Evolutionary conservation across 2,797 vertebrate genomes (phyloP), one percentile per base, ranked within the genome.

Genomic region (Echiichthys vipera): DNA sequence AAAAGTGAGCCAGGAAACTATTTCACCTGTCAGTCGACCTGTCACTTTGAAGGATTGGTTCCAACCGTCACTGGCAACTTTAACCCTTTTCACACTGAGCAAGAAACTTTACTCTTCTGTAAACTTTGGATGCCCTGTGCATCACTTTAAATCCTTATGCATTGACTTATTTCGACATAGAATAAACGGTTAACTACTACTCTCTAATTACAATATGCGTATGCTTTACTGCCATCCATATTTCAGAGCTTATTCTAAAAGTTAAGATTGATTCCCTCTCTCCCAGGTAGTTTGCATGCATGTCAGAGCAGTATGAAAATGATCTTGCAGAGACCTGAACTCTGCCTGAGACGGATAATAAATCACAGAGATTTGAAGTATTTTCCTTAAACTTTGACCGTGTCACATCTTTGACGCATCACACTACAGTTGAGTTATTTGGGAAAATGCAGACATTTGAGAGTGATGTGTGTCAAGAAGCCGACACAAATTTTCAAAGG

Each of bases 11-110:
- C 34, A 55, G 7, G 57, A 22, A 65, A 66, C 45, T 50, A 42
- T 56, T 63, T 56, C 55, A 71, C 53, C 66, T 71, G 67, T 67
- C 70, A 73, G 0, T 49, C 50, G 47, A 30, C 47, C 69, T 43
- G 78, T 75, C 68, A 57, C 34, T 15, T 27, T 7, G 34, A 2
- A 62, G n/a, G 45, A 5, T n/a, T 4, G 27, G 17, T 7, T 54
- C 46, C 27, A 37, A 3, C 7, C 3, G 24, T 50, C 24, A 64
- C 46, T 12, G 1, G 20, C 20, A 47, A 10, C 63, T 25, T 51
- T 10, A 42, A 65, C 45, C 30, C 29, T 25, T 36, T 15, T 39
- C 37, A 34, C 45, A 5, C 39, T 17, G 18, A 47, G 36, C 2
- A 51, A 18, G 15, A 34, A 57, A 50, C 36, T 18, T 53, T 2